Percentiles rank a stretch among this genome's conserved stretches.
phyloP scores from a whole-genome alignment of 2,113 vertebrate species.

The Oncorhynchus kisutch region DNA sequence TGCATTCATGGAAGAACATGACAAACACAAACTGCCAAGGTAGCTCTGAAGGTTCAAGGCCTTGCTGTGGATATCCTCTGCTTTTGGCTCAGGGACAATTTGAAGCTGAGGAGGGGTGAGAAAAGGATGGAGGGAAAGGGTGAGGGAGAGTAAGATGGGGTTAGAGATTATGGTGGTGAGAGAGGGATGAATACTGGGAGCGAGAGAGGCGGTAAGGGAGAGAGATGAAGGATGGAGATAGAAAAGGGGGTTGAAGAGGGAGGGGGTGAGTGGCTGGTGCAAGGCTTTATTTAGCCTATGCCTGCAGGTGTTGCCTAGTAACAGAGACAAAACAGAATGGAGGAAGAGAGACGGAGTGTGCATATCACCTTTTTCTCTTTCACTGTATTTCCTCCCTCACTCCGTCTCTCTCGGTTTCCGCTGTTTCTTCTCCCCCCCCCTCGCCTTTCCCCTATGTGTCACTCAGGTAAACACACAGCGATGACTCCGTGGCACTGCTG shows the following conservation, averaged over 20 bases:
- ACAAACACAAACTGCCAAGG: conserved; percentile 13
- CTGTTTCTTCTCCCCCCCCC: conserved; percentile 21
- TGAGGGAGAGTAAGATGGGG: conserved; percentile 32
- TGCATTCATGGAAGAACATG: conserved; percentile 26
- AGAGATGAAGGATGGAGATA: background rate
- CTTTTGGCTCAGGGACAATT: background rate
- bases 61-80: background rate
- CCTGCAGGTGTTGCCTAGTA: conserved; percentile 83
- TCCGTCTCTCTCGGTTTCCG: conserved; percentile 14
- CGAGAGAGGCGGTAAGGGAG: background rate
- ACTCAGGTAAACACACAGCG: conserved; percentile 31
- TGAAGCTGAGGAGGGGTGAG: conserved; percentile 3
- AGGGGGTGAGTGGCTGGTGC: conserved; percentile 43
- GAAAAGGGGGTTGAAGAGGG: background rate
- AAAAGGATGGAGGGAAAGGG: conserved; percentile 19
- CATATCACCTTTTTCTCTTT: conserved; percentile 50
- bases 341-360: conserved; percentile 57
- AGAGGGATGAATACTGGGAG: background rate
- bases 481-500: conserved; percentile 20
- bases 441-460: background rate
- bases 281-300: conserved; percentile 80
- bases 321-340: conserved; percentile 73
- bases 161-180: background rate
- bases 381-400: conserved; percentile 28
- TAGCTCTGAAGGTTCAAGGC: background rate